A percentile compares a stretch with the other conserved stretches of the same genome.
Conservation (phyloP, 1,140 invertebrate species). For the Doryteuthis pealeii region DNA sequence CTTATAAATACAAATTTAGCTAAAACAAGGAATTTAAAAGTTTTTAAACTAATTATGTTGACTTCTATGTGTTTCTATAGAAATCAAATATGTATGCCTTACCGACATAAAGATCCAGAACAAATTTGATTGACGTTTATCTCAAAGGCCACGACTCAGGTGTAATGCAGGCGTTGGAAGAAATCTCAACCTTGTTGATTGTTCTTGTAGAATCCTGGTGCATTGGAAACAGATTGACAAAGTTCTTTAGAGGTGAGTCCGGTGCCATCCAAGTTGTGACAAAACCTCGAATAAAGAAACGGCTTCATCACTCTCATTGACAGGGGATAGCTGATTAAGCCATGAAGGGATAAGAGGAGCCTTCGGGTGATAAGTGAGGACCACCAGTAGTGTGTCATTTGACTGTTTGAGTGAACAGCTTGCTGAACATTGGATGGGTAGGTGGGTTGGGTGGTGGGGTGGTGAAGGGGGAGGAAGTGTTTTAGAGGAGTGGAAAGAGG, state of each 20-base stretch:
- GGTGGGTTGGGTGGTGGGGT: not conserved
- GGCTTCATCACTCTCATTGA: not conserved
- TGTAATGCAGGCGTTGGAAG: not conserved
- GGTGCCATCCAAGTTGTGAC: not conserved
- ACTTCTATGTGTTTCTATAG: no score
- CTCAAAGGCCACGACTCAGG: not conserved
- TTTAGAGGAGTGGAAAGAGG: not conserved
- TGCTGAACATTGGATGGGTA: no score
- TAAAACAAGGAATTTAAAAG: no score
- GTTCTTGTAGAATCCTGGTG: not conserved
- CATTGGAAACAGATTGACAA: not conserved
- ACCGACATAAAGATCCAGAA: not conserved
- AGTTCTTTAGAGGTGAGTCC: not conserved
- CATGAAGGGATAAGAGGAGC: not conserved
- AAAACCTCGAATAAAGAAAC: constrained; percentile 4
- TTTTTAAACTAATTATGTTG: no score
- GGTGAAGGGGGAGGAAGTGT: not conserved
- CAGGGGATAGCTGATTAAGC: not conserved
- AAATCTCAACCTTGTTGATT: not conserved
- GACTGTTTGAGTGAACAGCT: no score
- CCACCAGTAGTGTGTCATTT: constrained; percentile 14
- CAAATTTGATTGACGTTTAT: not conserved
- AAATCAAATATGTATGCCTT: no score
- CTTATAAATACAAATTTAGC: no score
- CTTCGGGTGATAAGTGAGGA: constrained; percentile 8